Evolutionary conservation across 2,888 invertebrate genomes (phyloP).

Genomic region (Tiliacea aurago): DNA sequence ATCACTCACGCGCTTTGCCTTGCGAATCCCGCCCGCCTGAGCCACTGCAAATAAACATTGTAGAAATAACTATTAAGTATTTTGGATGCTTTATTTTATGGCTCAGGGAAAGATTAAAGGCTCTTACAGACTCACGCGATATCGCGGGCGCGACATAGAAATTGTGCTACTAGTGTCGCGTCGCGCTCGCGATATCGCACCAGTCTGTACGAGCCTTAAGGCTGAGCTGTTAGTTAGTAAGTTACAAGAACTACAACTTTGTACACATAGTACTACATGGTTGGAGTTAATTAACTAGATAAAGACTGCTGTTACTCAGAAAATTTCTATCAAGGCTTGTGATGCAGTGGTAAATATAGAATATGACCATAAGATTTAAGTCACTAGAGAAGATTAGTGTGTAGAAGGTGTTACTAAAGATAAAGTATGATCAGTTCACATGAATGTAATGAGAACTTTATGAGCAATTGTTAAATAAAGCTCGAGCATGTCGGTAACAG

Average conservation of each 20-base stretch:
- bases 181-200: too few species aligned
- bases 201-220: too few species aligned
- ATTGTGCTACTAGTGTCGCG: too few species aligned
- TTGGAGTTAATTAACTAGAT: neutral
- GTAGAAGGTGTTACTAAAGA: slow-evolving; percentile 6
- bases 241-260: neutral
- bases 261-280: neutral
- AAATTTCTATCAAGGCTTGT: slow-evolving; percentile 14
- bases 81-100: neutral
- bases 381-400: neutral
- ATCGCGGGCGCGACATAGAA: too few species aligned
- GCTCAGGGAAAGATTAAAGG: neutral
- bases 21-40: slow-evolving; percentile 85
- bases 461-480: slow-evolving; percentile 23
- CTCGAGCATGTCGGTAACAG: slow-evolving; percentile 36
- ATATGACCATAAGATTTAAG: neutral
- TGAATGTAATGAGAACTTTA: slow-evolving; percentile 31
- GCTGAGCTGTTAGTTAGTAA: too few species aligned
- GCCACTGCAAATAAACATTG: slow-evolving; percentile 74
- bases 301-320: slow-evolving; percentile 11
- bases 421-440: neutral
- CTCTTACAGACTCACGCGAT: too few species aligned
- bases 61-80: neutral
- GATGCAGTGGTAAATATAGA: neutral
- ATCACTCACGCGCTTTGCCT: slow-evolving; percentile 93